Evolutionary conservation across 1,140 invertebrate genomes (phyloP).

Genomic region (Tetragnatha versicolor): DNA sequence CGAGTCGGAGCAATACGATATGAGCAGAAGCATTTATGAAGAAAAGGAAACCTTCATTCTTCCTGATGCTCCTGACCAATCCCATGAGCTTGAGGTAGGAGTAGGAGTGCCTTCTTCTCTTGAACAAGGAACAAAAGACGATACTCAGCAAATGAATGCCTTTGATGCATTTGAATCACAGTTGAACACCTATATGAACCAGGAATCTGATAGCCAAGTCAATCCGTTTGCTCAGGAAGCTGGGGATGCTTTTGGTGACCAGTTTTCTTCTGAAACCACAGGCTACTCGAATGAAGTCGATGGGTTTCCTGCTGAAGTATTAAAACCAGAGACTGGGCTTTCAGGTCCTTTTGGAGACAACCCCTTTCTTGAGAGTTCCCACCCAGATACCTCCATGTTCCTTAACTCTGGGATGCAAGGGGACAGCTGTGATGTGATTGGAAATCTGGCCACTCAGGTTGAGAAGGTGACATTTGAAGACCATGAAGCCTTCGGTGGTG

Average conservation of each 20-base stretch:
- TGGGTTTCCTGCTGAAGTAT: neutral
- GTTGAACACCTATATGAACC: too few relatives aligned
- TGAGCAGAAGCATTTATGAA: conserved; percentile 10
- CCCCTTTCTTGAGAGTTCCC: too few relatives aligned
- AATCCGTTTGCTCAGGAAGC: too few relatives aligned
- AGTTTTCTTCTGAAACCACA: neutral
- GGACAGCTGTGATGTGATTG: neutral
- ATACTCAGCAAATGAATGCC: neutral
- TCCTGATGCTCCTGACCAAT: conserved; percentile 1
- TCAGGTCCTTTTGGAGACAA: neutral
- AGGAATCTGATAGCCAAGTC: too few relatives aligned
- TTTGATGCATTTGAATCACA: too few relatives aligned
- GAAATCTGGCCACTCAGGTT: neutral
- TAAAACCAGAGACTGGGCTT: neutral
- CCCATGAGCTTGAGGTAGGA: conserved; percentile 5
- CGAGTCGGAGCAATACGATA: neutral
- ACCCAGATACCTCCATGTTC: neutral
- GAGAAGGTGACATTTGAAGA: neutral
- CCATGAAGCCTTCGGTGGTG: neutral
- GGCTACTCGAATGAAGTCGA: neutral
- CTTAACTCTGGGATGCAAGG: neutral
- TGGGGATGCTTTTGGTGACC: neutral
- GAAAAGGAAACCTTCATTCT: neutral
- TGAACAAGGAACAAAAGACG: neutral
- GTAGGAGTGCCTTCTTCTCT: neutral